These are phyloP conservation scores for Brenthis hecate DNA, from an alignment of 2,888 invertebrate genomes.

Conservation along the genomic window DNA sequence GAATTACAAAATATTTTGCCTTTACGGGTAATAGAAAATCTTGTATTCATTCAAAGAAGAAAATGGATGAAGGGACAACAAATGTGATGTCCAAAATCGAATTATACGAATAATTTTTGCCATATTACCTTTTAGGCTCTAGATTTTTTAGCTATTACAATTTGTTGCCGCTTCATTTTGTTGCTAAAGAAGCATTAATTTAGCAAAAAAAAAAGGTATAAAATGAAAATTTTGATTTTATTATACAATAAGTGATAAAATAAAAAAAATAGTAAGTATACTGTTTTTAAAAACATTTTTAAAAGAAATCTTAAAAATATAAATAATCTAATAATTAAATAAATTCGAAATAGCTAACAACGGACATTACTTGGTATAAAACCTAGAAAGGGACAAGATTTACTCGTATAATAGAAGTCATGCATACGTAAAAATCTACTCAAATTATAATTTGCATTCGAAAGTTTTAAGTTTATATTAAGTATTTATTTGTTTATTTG, in stretches of 20 bases:
- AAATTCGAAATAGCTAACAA: no score
- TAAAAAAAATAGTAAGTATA: conserved; percentile 11
- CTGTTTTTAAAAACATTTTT: conserved; percentile 19
- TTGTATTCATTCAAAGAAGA: conserved; percentile 25
- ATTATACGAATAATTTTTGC: background rate
- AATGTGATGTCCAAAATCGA: conserved; percentile 1
- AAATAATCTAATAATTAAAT: no score
- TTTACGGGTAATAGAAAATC: conserved; percentile 29
- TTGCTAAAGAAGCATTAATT: conserved; percentile 21
- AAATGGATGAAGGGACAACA: conserved; percentile 32
- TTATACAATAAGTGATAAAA: conserved; percentile 11
- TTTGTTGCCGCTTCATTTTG: conserved; percentile 29
- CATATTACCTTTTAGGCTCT: background rate
- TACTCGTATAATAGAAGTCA: no score
- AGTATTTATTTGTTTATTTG: no score
- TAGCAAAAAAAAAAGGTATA: conserved; percentile 25
- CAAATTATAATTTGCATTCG: no score
- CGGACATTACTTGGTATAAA: no score
- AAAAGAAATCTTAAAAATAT: background rate
- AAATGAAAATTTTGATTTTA: conserved; percentile 15
- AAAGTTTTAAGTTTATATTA: no score
- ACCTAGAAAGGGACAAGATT: no score
- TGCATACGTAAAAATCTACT: no score
- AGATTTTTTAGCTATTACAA: background rate
- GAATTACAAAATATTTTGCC: conserved; percentile 9